Evolutionary conservation across 2,797 vertebrate genomes (phyloP), one percentile per base, ranked within the genome.

Genomic region (Crypturellus tataupa): DNA sequence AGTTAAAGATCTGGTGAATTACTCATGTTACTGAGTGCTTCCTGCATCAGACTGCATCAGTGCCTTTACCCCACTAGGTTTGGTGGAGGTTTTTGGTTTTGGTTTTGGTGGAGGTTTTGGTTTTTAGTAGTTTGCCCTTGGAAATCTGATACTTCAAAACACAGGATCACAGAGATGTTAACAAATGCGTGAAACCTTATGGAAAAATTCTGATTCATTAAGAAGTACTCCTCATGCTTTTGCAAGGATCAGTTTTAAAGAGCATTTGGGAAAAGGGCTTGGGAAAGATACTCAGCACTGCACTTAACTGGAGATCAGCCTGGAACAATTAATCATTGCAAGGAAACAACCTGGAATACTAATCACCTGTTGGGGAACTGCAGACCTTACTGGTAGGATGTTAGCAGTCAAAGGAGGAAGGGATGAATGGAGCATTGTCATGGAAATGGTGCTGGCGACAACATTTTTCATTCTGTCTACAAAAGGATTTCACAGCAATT

Each of bases 301-400:
- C 6, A 3, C 27, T 77, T 60, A 58, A 20, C 72, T 55, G 82
- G 72, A 92, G 76, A 37, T 69, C 82, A 89, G 72, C 67, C 69
- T 58, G 9, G 4, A 80, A 4, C 31, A 87, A 72, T 76, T 90
- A 69, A n/a, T 87, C 68, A 85, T 65, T 72, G 80, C 80, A 87
- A 77, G 81, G 64, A 85, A 80, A 49, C 39, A 51, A 24, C 47
- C 58, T 40, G 89, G 76, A 75, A 49, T 62, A 62, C 51, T 21
- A 47, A 79, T 87, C 31, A 40, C 77, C 70, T 90, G 73, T 44
- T 0, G 0, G 33, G 76, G 25, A 76, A 20, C 76, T 79, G 67
- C 0, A 3, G 56, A 55, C 19, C 1, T 87, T 44, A 4, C 79
- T 49, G 69, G 47, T 64, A 60, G 89, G 65, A 55, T 91, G 89